phyloP scores from a whole-genome alignment of 2,113 vertebrate genomes.

The Athene noctua region DNA sequence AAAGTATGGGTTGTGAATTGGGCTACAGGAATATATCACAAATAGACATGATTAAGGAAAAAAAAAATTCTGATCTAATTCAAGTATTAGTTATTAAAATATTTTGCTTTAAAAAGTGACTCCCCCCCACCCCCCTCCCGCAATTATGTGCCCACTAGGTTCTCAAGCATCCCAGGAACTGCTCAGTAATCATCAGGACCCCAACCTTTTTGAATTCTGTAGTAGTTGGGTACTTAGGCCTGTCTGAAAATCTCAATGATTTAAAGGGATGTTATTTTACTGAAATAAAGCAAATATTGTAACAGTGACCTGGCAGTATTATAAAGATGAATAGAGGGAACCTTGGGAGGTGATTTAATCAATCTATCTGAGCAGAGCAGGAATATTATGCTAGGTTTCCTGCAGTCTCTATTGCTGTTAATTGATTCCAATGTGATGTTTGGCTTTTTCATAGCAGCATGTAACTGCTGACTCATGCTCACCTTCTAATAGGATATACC shows the following conservation, averaged over 20 bases:
- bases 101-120: not conserved
- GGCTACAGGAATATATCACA: not conserved
- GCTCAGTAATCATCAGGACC: not conserved
- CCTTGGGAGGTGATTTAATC: not conserved
- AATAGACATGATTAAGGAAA: not conserved
- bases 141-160: not conserved
- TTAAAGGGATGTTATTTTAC: not conserved
- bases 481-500: not conserved
- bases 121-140: too few species aligned
- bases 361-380: not conserved
- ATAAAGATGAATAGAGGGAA: not conserved
- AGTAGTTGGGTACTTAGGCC: not conserved
- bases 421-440: not conserved
- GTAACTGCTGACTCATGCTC: not conserved
- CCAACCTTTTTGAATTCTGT: not conserved
- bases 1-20: not conserved
- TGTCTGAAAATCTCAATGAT: not conserved
- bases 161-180: not conserved
- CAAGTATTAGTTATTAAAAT: not conserved
- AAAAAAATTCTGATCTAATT: not conserved
- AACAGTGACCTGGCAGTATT: not conserved
- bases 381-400: not conserved
- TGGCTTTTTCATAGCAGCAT: not conserved
- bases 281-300: not conserved
- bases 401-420: not conserved